Percentiles rank a stretch among this genome's conserved stretches.
Evolutionary conservation across 2,113 vertebrate species (phyloP).

Genomic region (Bufo bufo): DNA sequence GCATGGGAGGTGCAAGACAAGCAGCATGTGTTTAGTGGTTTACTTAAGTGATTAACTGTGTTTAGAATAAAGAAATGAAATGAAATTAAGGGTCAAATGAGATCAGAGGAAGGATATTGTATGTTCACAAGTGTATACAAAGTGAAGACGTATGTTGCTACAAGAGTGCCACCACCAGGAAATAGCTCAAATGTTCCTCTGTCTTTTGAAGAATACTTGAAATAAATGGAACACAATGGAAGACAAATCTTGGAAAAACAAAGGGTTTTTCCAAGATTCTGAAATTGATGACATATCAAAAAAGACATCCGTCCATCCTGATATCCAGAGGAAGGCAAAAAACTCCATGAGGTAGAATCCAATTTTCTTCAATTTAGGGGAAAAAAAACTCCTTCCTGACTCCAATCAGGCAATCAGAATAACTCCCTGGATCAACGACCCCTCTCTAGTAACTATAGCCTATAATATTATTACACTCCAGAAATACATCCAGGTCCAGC

Average conservation of each 20-base stretch:
- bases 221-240: neutral
- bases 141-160: neutral
- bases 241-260: neutral
- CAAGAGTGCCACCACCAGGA: constrained; percentile 68
- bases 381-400: no score
- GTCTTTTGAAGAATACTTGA: neutral
- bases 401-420: no score
- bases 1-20: constrained; percentile 55
- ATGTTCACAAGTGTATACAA: neutral
- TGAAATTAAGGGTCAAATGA: constrained; percentile 41
- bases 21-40: neutral
- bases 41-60: constrained; percentile 54
- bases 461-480: no score
- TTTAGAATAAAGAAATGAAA: constrained; percentile 56
- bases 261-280: no score
- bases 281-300: no score
- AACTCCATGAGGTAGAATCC: no score
- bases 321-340: no score
- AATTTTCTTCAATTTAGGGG: no score
- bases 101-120: constrained; percentile 15
- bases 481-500: no score
- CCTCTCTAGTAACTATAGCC: no score
- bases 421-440: no score
- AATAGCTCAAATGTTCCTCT: constrained; percentile 33
- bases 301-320: no score